Conservation (phyloP, 2,113 vertebrate species). For the Condylura cristata region DNA sequence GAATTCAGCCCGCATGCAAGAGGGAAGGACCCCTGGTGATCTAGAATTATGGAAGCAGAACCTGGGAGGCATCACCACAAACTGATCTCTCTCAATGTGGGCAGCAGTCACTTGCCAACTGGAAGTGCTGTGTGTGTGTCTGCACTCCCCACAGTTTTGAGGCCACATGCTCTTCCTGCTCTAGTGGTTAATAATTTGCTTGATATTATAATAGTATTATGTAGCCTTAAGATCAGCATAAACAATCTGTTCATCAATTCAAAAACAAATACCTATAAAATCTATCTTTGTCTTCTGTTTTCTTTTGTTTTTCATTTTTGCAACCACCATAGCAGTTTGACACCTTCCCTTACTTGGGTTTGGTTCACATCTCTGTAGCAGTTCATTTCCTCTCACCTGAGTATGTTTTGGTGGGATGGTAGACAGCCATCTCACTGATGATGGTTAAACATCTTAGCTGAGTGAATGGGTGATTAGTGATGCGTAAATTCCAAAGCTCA, state of each 20-base stretch:
- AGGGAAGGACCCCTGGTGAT: rapidly evolving
- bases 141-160: rapidly evolving
- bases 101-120: no score
- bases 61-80: background rate
- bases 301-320: background rate
- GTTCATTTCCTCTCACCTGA: background rate
- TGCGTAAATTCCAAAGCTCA: background rate
- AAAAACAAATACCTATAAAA: background rate
- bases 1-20: background rate
- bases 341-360: no score
- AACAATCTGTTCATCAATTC: background rate
- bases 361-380: background rate
- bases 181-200: background rate
- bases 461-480: background rate
- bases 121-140: background rate
- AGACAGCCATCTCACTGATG: background rate
- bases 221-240: background rate
- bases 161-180: background rate
- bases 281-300: background rate
- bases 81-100: no score
- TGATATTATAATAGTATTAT: background rate
- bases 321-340: background rate
- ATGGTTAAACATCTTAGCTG: background rate
- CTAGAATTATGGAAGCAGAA: background rate
- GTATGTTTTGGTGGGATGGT: rapidly evolving